These are phyloP conservation scores for Erithacus rubecula DNA, from an alignment of 2,797 vertebrate species.

Conservation along the genomic window DNA sequence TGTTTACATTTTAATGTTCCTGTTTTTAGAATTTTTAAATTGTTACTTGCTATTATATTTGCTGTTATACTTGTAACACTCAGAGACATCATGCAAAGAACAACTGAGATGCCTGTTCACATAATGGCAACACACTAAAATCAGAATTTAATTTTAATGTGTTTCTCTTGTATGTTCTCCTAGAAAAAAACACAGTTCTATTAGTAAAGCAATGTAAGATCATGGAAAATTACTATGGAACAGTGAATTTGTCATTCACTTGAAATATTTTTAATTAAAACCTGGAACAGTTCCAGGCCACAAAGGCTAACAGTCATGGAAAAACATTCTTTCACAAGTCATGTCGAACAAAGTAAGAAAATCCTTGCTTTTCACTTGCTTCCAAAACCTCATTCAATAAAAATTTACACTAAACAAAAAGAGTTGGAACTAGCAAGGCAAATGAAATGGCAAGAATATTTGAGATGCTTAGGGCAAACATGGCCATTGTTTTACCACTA, in stretches of 20 bases:
- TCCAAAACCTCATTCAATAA: background rate
- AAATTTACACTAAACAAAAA: background rate
- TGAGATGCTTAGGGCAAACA: background rate
- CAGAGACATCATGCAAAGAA: background rate
- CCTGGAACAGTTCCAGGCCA: background rate
- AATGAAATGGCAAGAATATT: background rate
- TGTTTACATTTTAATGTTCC: background rate
- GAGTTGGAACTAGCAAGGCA: background rate
- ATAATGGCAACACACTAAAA: background rate
- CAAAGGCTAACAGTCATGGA: background rate
- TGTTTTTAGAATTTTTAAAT: background rate
- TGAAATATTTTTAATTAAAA: background rate
- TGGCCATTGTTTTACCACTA: background rate
- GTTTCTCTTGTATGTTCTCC: background rate
- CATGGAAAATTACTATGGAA: background rate
- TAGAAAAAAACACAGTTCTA: background rate
- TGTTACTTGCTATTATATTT: background rate
- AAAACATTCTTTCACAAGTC: background rate
- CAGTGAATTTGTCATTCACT: background rate
- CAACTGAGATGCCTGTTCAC: background rate
- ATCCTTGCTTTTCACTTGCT: background rate
- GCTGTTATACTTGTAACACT: background rate
- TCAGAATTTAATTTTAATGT: background rate
- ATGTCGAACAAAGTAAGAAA: background rate
- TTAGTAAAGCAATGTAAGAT: background rate